Percentiles rank a stretch among this genome's conserved stretches.
Evolutionary conservation across 2,888 invertebrate genomes (phyloP).

Genomic region (Drosophila neonasuta): DNA sequence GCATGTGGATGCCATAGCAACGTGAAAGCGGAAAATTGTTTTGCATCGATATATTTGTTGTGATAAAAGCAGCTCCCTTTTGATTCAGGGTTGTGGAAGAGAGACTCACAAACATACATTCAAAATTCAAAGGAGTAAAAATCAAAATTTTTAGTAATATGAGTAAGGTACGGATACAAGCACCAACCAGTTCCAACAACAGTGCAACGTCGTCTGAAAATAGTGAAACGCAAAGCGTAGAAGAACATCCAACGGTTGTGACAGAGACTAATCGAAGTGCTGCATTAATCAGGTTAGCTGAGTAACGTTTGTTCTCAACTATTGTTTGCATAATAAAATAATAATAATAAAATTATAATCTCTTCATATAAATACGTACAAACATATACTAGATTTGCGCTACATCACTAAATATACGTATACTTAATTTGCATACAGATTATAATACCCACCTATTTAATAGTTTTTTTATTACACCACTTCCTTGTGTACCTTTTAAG

Average conservation of each 20-base stretch:
- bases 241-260: slow-evolving; percentile 61
- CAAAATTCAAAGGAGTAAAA: slow-evolving; percentile 50
- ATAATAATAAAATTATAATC: background rate
- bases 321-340: background rate
- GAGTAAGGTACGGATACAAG: slow-evolving; percentile 50
- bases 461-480: background rate
- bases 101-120: slow-evolving; percentile 40
- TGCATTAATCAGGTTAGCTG: slow-evolving; percentile 56
- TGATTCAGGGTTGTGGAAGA: slow-evolving; percentile 30
- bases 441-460: background rate
- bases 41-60: slow-evolving; percentile 65
- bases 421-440: background rate
- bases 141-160: slow-evolving; percentile 47
- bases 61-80: slow-evolving; percentile 43
- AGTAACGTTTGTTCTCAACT: background rate
- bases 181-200: slow-evolving; percentile 62
- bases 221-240: slow-evolving; percentile 80
- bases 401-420: background rate
- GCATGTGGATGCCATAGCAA: slow-evolving; percentile 48
- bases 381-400: too few species aligned
- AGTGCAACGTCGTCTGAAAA: slow-evolving; percentile 80
- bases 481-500: too few species aligned
- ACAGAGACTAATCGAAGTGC: slow-evolving; percentile 43
- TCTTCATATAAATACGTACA: too few species aligned
- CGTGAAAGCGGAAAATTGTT: slow-evolving; percentile 48